A percentile compares a stretch with the other conserved stretches of the same genome.
Evolutionary conservation across 2,888 invertebrate species (phyloP).

Genomic region (Dermolepida albohirtum): DNA sequence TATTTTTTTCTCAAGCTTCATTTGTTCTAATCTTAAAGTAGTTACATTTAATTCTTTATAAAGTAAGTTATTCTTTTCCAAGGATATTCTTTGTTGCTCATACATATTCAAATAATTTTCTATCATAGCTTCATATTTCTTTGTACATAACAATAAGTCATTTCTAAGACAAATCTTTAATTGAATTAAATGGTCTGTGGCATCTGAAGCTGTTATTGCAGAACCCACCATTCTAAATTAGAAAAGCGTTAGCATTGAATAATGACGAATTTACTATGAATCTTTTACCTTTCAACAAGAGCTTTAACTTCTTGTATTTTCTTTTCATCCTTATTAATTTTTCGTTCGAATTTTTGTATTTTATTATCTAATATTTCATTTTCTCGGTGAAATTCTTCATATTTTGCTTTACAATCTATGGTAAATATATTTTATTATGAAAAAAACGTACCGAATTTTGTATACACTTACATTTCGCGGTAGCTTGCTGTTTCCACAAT

Average conservation of each 20-base stretch:
- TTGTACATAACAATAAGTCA: not conserved
- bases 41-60: conserved; percentile 11
- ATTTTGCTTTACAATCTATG: conserved; percentile 12
- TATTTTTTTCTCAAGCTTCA: conserved; percentile 1
- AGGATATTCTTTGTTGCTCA: not conserved
- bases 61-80: conserved; percentile 2
- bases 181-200: conserved; percentile 9
- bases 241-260: not conserved
- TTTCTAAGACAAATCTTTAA: not conserved
- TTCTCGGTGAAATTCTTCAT: conserved; percentile 14
- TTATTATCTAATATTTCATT: conserved; percentile 12
- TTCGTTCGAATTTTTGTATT: conserved; percentile 3
- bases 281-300: conserved; percentile 1
- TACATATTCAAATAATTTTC: conserved; percentile 3
- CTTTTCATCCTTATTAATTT: not conserved
- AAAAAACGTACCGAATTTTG: not conserved
- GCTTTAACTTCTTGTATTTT: conserved; percentile 8
- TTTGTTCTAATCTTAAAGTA: not conserved
- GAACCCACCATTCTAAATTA: conserved; percentile 9
- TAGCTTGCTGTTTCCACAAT: conserved; percentile 27
- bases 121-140: conserved; percentile 11
- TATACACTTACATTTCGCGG: conserved; percentile 15
- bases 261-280: not conserved
- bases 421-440: not conserved
- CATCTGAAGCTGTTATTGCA: not conserved